A percentile compares a stretch with the other conserved stretches of the same genome.
These are phyloP conservation scores for Ardeotis arabs DNA, from an alignment of 2,113 vertebrate species.

Conservation along the genomic window DNA sequence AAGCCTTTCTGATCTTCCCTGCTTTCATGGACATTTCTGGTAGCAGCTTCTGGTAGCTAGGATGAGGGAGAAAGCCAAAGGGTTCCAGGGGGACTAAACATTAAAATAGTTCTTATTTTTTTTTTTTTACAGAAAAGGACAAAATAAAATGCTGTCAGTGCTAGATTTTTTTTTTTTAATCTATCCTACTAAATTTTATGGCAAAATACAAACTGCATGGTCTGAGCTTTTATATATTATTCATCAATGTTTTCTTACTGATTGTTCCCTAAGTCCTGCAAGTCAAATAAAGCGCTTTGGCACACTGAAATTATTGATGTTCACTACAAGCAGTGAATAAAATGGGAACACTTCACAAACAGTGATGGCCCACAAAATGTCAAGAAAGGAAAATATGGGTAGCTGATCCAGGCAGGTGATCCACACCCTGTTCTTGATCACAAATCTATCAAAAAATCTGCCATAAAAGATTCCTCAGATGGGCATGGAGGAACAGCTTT, in stretches of 20 bases:
- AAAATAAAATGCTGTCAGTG: not conserved
- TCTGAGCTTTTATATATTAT: not conserved
- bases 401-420: not conserved
- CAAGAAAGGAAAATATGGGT: not conserved
- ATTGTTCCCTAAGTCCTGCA: not conserved
- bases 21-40: not conserved
- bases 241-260: not conserved
- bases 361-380: fast-evolving
- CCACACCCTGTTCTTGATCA: not conserved
- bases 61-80: not conserved
- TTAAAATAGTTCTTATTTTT: not conserved
- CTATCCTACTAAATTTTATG: not conserved
- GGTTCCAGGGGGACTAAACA: not conserved
- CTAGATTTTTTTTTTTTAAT: not conserved
- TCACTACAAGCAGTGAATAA: not conserved
- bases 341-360: not conserved
- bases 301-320: not conserved
- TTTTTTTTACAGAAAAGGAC: not conserved
- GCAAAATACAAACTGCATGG: not conserved
- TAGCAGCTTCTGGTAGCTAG: not conserved
- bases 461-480: not conserved
- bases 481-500: not conserved
- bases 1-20: not conserved
- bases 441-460: not conserved
- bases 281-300: not conserved